Percentiles rank a stretch among this genome's conserved stretches.
Evolutionary conservation across 2,797 vertebrate species (phyloP).

Genomic region (Lemur catta): DNA sequence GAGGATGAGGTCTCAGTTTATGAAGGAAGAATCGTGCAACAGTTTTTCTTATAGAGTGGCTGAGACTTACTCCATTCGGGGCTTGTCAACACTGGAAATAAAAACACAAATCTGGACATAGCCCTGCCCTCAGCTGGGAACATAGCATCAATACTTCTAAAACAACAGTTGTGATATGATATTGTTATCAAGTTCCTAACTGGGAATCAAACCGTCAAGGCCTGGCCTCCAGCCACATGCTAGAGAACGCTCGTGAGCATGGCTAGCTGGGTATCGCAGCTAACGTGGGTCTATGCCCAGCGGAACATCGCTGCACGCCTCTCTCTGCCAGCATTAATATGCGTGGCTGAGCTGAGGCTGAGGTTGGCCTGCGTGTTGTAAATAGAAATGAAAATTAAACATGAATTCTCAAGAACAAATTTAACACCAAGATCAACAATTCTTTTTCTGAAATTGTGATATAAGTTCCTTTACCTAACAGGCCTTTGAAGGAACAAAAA

Average conservation of each 20-base stretch:
- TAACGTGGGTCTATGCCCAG: fast-evolving
- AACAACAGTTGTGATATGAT: background rate
- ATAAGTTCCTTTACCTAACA: background rate
- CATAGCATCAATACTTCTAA: background rate
- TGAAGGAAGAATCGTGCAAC: background rate
- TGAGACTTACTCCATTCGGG: background rate
- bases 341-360: background rate
- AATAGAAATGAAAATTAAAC: background rate
- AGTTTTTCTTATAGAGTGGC: background rate
- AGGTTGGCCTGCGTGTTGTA: background rate
- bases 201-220: background rate
- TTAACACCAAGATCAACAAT: background rate
- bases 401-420: background rate
- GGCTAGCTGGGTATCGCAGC: background rate
- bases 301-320: fast-evolving
- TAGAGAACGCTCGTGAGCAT: fast-evolving
- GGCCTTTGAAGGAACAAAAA: background rate
- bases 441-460: background rate
- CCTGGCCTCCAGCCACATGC: background rate
- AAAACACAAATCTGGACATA: background rate
- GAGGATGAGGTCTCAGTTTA: background rate
- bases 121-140: background rate
- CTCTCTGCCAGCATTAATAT: fast-evolving
- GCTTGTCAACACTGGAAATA: background rate
- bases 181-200: background rate